Conservation (phyloP, 2,797 vertebrate genomes). For the Gadopsis marmoratus region DNA sequence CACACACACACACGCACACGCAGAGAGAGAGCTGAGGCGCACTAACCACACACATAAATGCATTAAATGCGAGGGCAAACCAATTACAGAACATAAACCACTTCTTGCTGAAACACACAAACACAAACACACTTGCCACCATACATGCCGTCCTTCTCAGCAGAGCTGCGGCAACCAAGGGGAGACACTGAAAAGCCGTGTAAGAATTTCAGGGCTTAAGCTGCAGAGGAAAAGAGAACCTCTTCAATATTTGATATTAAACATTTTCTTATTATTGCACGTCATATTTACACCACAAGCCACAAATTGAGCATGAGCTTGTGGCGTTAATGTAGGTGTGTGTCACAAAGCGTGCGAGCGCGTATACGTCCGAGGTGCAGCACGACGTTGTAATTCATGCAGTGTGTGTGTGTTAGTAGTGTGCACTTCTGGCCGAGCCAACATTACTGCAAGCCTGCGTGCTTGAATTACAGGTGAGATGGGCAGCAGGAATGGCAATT, state of each 20-base stretch:
- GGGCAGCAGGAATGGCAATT: background rate
- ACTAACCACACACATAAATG: constrained; percentile 36
- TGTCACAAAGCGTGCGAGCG: background rate
- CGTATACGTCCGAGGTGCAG: background rate
- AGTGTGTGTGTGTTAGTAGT: background rate
- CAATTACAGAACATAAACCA: constrained; percentile 59
- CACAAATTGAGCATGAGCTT: background rate
- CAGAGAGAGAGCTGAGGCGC: constrained; percentile 18
- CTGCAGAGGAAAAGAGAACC: constrained; percentile 30
- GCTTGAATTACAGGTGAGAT: constrained; percentile 10
- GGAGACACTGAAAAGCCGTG: constrained; percentile 25
- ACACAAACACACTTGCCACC: constrained; percentile 2
- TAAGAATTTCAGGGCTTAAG: constrained; percentile 45
- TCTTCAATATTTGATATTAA: constrained; percentile 43
- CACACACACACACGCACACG: background rate
- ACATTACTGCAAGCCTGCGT: background rate
- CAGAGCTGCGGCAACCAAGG: constrained; percentile 41
- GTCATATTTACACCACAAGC: constrained; percentile 26
- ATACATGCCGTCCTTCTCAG: constrained; percentile 5
- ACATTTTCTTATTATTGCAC: constrained; percentile 28
- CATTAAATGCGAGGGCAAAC: constrained; percentile 57
- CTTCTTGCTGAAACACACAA: constrained; percentile 29
- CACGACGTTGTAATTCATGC: background rate
- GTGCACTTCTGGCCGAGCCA: background rate
- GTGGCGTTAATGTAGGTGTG: background rate